Evolutionary conservation across 2,113 vertebrate genomes (phyloP), one percentile per base, ranked within the genome.

Genomic region (Pachycephala philippinensis): DNA sequence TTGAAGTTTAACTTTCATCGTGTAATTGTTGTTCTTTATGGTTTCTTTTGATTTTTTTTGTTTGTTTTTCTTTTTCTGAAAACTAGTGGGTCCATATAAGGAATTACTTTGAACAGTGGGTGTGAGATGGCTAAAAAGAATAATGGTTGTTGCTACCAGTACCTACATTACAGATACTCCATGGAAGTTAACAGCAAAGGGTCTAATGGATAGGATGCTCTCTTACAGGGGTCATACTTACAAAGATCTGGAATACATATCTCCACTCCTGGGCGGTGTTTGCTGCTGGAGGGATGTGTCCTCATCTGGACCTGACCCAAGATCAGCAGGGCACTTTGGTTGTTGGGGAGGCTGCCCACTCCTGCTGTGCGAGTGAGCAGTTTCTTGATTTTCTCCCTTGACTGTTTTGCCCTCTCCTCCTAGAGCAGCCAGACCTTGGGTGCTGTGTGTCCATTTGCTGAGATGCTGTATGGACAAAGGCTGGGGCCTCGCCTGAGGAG

Each of bases 311-410:
- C 15, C 37, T 69, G 60, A 31, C 14, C 35, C 8, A 35, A 37
- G 26, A 47, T 60, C 60, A 61, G 42, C 31, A 45, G 69, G 40
- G 18, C 27, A 10, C 27, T 77, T 42, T n/a, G 33, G 27, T 2
- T 59, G n/a, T 9, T 2, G 1, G 20, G 49, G 68, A 52, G 27
- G 52, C 40, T 74, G 60, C 33, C 30, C 23, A 2, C 7, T 65
- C 54, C 40, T 50, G 39, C 53, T 3, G 0, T 10, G 16, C 0
- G 0, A 65, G 23, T 5, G 15, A 53, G 15, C 33, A 7, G n/a
- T 54, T 71, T 28, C 23, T 37, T 89, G 40, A 18, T 59, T 40
- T 60, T 53, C 13, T 79, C 8, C 49, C 28, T 66, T 52, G 60
- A 37, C 21, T 60, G 7, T 60, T 69, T 70, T 49, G 39, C n/a